Base-by-base conservation (phyloP, 2,113 vertebrate species). In the Bufo gargarizans region DNA sequence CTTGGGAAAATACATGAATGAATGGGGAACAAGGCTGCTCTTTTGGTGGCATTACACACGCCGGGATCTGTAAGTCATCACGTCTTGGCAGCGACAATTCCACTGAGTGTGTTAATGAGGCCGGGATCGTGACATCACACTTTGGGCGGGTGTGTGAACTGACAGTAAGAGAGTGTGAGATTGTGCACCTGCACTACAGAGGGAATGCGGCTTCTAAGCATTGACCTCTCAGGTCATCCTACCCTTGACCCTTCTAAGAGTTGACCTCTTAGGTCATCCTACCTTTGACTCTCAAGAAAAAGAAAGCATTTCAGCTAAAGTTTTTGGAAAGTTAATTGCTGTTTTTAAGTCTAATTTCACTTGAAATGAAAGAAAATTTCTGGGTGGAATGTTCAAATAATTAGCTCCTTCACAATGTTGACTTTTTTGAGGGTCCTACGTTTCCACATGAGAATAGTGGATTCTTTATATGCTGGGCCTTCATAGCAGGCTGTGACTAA, bases 41-140 rank as follows among this genome's bases (percentile, higher is more conserved):
- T 43, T 84, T 19, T 55, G 82, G 82, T 55, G 82, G 82, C 59
- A 82, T 65, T 65, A 72, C 65, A 58, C 65, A 65, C 49, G 6
- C 8, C 22, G 50, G 47, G 82, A 84, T 50, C 82, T 84, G 82
- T 53, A 84, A 84, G 65, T 84, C 82, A 71, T 84, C 82, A 69
- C 45, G 5, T 69, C 45, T 22, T 82, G 61, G 59, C 82, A 71
- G 82, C 20, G 47, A 72, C 65, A 56, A 72, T 22, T 69, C 63
- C 65, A 67, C 59, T 33, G 49, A 55, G 63, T 20, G 59, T 63
- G 79, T 82, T 82, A 82, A 82, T 82, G 45, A 82, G 59, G 33
- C 43, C 89, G 17, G 19, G 77, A 80, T 16, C 55, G 17, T 59
- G 55, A 59, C 55, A 80, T 80, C 77, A 80, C 77, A 80, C 77